Conservation (phyloP, 2,888 invertebrate genomes). For the Helobdella robusta region DNA sequence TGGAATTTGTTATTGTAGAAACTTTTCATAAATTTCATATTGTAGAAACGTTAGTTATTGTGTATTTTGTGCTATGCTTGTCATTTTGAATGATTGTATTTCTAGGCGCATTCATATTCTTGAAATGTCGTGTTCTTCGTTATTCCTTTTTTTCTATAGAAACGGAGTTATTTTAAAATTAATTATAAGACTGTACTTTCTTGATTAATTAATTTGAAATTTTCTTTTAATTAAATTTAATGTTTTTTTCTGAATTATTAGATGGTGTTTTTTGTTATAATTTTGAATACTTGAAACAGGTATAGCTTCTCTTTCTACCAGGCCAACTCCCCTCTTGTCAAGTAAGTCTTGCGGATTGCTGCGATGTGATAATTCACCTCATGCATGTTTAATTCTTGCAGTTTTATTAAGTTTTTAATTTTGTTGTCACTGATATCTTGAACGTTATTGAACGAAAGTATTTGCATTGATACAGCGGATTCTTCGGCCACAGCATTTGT, state of each 20-base stretch:
- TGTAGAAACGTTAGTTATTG: not conserved
- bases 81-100: not conserved
- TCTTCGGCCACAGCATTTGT: conserved; percentile 70
- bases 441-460: not conserved
- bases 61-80: not conserved
- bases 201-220: not conserved
- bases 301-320: not conserved
- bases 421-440: not conserved
- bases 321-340: not conserved
- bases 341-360: not conserved
- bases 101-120: no score
- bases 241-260: not conserved
- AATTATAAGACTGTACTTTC: no score
- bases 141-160: no score
- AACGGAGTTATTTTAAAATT: no score
- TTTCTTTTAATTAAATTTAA: not conserved
- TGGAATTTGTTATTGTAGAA: no score
- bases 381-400: not conserved
- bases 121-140: no score
- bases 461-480: conserved; percentile 42
- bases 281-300: not conserved
- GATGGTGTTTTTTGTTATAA: not conserved
- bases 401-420: not conserved
- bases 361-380: not conserved
- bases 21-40: no score